These are phyloP conservation scores for Phortica variegata DNA, from an alignment of 1,140 invertebrate genomes.

Conservation along the genomic window DNA sequence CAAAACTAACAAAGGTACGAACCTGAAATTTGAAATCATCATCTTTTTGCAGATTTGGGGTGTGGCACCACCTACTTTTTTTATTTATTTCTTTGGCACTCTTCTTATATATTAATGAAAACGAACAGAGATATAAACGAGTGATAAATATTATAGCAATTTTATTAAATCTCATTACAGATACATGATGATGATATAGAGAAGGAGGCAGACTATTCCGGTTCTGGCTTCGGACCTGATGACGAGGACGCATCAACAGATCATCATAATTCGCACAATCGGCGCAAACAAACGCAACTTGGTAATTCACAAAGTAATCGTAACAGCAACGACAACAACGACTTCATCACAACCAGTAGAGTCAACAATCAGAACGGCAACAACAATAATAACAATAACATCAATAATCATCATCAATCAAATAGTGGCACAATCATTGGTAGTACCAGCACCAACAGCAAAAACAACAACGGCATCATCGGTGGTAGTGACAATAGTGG, in stretches of 20 bases:
- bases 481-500: slow-evolving; percentile 51
- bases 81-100: no score
- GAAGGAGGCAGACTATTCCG: slow-evolving; percentile 69
- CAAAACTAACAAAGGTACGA: no score
- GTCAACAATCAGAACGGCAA: slow-evolving; percentile 43
- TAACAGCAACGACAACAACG: slow-evolving; percentile 29
- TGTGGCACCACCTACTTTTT: no score
- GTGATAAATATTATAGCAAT: no score
- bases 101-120: no score
- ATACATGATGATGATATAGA: slow-evolving; percentile 59
- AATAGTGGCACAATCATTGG: slow-evolving; percentile 57
- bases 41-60: no score
- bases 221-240: slow-evolving; percentile 69
- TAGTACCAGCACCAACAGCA: slow-evolving; percentile 49
- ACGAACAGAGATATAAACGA: no score
- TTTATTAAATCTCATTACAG: slow-evolving; percentile 26
- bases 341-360: slow-evolving; percentile 46
- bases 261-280: slow-evolving; percentile 30
- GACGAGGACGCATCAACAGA: slow-evolving; percentile 63
- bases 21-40: no score
- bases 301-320: slow-evolving; percentile 48
- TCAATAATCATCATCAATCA: slow-evolving; percentile 49
- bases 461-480: slow-evolving; percentile 48
- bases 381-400: slow-evolving; percentile 47
- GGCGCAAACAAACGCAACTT: slow-evolving; percentile 29